A percentile compares a stretch with the other conserved stretches of the same genome.
These are phyloP conservation scores for Dynastes maya DNA, from an alignment of 2,888 invertebrate genomes.

Conservation along the genomic window DNA sequence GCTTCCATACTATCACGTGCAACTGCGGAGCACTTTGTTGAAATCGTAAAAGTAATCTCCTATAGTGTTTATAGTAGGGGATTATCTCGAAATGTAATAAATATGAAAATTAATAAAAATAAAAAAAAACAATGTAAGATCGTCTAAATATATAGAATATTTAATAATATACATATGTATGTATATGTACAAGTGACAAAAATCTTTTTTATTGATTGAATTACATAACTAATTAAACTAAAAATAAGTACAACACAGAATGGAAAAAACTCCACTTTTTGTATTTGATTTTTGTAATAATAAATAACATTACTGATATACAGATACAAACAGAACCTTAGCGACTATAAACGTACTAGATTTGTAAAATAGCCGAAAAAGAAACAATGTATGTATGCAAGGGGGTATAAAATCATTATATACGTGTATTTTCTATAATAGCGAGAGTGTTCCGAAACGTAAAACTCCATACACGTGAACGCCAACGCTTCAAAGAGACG, in stretches of 20 bases:
- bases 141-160: constrained; percentile 29
- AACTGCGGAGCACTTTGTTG: constrained; percentile 67
- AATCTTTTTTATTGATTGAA: too few species aligned
- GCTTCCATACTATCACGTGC: constrained; percentile 65
- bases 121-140: constrained; percentile 55
- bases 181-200: too few species aligned
- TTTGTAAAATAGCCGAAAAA: constrained; percentile 12
- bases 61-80: constrained; percentile 36
- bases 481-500: background rate
- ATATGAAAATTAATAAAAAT: too few species aligned
- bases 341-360: background rate
- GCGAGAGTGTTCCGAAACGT: background rate
- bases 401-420: background rate
- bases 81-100: constrained; percentile 54
- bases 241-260: constrained; percentile 23
- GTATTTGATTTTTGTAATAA: constrained; percentile 32
- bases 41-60: constrained; percentile 47
- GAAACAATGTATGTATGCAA: background rate
- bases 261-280: constrained; percentile 24
- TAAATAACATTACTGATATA: background rate
- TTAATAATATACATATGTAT: background rate
- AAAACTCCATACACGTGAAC: too few species aligned
- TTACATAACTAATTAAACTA: too few species aligned
- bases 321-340: background rate
- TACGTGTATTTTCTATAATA: constrained; percentile 5